These are phyloP conservation scores for Blera fallax DNA, from an alignment of 2,888 invertebrate genomes.

Conservation along the genomic window DNA sequence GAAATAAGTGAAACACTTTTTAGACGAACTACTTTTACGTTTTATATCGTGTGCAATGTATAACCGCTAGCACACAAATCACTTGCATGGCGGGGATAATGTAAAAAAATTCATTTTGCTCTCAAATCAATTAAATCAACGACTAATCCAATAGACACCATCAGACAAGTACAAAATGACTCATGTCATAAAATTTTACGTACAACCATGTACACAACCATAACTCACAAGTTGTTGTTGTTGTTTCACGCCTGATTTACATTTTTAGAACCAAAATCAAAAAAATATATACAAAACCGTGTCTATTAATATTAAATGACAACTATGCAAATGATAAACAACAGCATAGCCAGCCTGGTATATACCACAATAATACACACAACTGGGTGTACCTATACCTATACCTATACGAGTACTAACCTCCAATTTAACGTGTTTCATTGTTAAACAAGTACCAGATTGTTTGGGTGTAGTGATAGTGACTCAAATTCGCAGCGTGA, in stretches of 20 bases:
- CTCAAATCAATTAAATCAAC: too few species aligned
- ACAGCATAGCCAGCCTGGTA: background rate
- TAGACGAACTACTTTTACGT: too few species aligned
- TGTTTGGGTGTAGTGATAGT: conserved; percentile 12
- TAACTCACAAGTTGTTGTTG: background rate
- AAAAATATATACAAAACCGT: background rate
- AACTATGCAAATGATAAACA: conserved; percentile 57
- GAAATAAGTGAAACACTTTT: too few species aligned
- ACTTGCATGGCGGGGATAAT: too few species aligned
- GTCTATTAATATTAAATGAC: conserved; percentile 55
- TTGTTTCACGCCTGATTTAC: too few species aligned
- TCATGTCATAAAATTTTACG: background rate
- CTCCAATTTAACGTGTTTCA: conserved; percentile 18
- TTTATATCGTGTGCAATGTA: too few species aligned
- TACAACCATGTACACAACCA: background rate
- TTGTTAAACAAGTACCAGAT: conserved; percentile 39
- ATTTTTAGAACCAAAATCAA: background rate
- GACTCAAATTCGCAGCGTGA: conserved; percentile 26
- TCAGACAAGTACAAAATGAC: background rate
- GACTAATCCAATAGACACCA: background rate
- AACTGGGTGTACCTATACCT: background rate
- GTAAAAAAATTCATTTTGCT: too few species aligned
- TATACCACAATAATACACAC: conserved; percentile 9
- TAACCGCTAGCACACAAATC: too few species aligned
- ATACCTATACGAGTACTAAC: too few species aligned